A percentile compares a stretch with the other conserved stretches of the same genome.
These are phyloP conservation scores for Bombus fervidus DNA, from an alignment of 1,140 invertebrate genomes.

Conservation along the genomic window DNA sequence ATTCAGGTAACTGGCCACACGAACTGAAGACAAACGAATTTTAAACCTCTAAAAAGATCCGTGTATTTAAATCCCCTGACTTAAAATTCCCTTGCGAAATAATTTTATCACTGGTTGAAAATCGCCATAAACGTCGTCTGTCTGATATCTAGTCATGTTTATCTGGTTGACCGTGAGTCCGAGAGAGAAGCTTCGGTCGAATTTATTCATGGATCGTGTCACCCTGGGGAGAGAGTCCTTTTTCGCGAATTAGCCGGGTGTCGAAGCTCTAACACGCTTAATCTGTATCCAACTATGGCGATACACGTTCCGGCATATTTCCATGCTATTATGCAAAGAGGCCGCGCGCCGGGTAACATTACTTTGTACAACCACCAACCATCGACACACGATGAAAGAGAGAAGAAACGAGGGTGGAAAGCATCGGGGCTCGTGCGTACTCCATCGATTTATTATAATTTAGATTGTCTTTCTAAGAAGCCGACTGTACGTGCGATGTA, in stretches of 20 bases:
- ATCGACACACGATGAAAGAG: slow-evolving; percentile 51
- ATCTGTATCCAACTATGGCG: slow-evolving; percentile 77
- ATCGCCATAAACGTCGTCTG: not conserved
- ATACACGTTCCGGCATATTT: slow-evolving; percentile 79
- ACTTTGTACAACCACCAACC: slow-evolving; percentile 58
- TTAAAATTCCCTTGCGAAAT: not conserved
- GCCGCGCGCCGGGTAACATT: slow-evolving; percentile 71
- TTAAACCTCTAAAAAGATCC: not conserved
- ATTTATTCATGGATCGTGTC: slow-evolving; percentile 65
- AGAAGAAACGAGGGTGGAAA: slow-evolving; percentile 40
- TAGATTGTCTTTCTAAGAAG: slow-evolving; percentile 74
- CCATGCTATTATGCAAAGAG: slow-evolving; percentile 79
- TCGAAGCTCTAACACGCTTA: slow-evolving; percentile 77
- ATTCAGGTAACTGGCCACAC: too few species aligned
- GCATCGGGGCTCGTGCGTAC: slow-evolving; percentile 62
- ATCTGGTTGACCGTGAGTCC: slow-evolving; percentile 4
- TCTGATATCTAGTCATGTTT: not conserved
- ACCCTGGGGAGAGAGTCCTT: slow-evolving; percentile 53
- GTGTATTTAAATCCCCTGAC: not conserved
- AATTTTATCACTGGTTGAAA: not conserved
- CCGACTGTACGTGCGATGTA: slow-evolving; percentile 52
- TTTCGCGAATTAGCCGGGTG: slow-evolving; percentile 69
- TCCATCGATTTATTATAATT: slow-evolving; percentile 80
- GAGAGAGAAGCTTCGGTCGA: slow-evolving; percentile 16
- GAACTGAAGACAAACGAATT: not conserved